Evolutionary conservation across 1,140 invertebrate genomes (phyloP), one percentile per base, ranked within the genome.

Genomic region (Drosophila sulfurigaster): DNA sequence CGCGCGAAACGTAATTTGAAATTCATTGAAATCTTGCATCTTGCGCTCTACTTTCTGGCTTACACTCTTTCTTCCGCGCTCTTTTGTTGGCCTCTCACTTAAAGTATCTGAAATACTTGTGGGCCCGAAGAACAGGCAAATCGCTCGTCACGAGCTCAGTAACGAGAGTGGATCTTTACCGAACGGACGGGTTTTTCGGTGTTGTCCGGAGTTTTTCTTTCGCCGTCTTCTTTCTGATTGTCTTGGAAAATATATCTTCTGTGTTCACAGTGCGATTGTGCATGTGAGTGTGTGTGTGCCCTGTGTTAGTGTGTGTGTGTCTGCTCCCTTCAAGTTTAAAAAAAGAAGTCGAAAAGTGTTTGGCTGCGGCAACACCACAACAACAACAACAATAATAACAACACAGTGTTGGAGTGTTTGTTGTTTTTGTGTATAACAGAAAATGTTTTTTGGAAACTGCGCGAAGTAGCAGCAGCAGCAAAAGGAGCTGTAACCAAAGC

Each of bases 351-450:
- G 59, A 82, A 72, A 75, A 78, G 83, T 82, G 82, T 82, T 86
- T 82, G 79, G 79, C 74, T 76, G 78, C 69, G 64, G 65, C 82
- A 72, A 75, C 67, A 80, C 54, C 67, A 79, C 66, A 59, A 65
- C 16, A 4, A 25, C 51, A 58, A 38, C 52, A 64, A 58, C 71
- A 63, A 79, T 66, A 82, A 41, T 46, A 60, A 67, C 46, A 66
- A 63, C 58, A 49, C 45, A 56, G 58, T 75, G 46, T 51, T 45
- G 62, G 48, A 64, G 35, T 75, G 66, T 79, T 80, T 86, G 67
- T 79, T 87, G 73, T 82, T 78, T 77, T 79, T 87, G 72, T 87
- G 83, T 88, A 89, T 83, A 89, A 83, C 85, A 89, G 80, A 82
- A 87, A 68, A 78, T 72, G 68, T 46, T 75, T 78, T 70, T 78